Evolutionary conservation across 53 echinoderm and acorn worm species (phyloP).

Genomic region (Holothuria scabra): DNA sequence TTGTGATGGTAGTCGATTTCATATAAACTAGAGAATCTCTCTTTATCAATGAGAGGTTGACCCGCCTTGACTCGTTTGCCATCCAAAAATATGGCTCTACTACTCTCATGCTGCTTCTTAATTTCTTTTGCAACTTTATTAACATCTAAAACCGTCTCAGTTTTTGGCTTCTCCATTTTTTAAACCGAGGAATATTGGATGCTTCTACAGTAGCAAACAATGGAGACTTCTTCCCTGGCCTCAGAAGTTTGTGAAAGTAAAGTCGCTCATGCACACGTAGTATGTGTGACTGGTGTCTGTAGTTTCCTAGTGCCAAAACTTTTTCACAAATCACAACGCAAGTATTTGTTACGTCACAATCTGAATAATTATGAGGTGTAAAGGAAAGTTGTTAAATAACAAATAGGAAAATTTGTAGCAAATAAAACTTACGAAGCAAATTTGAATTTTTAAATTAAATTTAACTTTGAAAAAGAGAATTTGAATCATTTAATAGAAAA

Average conservation of each 20-base stretch:
- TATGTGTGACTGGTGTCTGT: no score
- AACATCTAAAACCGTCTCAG: conserved; percentile 32
- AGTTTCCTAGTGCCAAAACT: background rate
- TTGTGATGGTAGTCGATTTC: conserved; percentile 80
- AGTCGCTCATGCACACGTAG: no score
- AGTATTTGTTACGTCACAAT: conserved; percentile 38
- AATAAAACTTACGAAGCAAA: no score
- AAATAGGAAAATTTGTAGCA: no score
- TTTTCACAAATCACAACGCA: conserved; percentile 28
- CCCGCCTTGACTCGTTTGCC: conserved; percentile 33
- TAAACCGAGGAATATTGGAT: no score
- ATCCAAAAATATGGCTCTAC: conserved; percentile 71
- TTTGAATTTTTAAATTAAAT: no score
- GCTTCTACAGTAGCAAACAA: no score
- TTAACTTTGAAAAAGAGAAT: no score
- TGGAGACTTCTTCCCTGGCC: no score
- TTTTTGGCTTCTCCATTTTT: background rate
- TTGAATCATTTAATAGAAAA: background rate
- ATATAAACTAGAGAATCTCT: conserved; percentile 78
- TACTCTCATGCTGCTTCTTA: conserved; percentile 82
- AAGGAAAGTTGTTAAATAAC: background rate
- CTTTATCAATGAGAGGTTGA: conserved; percentile 21
- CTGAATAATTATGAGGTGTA: background rate
- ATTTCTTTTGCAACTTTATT: conserved; percentile 73
- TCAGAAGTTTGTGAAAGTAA: no score